A percentile compares a stretch with the other conserved stretches of the same genome.
Conservation (phyloP, 2,888 invertebrate genomes). For the Eumerus sabulonum region DNA sequence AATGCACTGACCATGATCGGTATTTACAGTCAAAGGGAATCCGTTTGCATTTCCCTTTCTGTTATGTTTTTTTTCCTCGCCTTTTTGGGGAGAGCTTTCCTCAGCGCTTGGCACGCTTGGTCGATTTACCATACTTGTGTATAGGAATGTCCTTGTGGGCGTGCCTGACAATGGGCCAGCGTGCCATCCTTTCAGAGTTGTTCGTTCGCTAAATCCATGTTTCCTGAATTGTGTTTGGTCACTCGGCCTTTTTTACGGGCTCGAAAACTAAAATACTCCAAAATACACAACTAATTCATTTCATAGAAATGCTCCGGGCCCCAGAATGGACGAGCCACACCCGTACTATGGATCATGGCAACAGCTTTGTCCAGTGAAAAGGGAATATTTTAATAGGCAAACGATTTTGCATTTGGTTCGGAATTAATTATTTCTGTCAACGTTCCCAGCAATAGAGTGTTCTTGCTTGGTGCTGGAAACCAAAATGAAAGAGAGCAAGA, state of each 20-base stretch:
- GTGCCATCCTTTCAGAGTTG: slow-evolving; percentile 23
- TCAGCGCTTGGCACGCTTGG: not conserved
- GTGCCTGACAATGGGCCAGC: not conserved
- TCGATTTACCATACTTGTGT: slow-evolving; percentile 25
- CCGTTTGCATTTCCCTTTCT: slow-evolving; percentile 3
- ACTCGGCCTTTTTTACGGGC: not conserved
- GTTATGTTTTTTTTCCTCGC: not conserved
- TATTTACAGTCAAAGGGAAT: slow-evolving; percentile 57
- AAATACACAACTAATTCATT: slow-evolving; percentile 46
- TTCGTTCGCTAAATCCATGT: slow-evolving; percentile 23
- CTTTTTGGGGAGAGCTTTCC: too few species aligned
- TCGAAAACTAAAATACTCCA: slow-evolving; percentile 37
- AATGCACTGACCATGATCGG: slow-evolving; percentile 61
- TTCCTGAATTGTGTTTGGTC: slow-evolving; percentile 13
- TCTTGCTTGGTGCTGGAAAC: slow-evolving; percentile 6
- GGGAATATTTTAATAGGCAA: slow-evolving; percentile 61
- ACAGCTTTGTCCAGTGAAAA: slow-evolving; percentile 27
- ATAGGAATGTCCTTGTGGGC: not conserved
- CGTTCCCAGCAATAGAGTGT: slow-evolving; percentile 39
- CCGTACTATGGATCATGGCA: slow-evolving; percentile 2
- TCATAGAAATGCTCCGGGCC: slow-evolving; percentile 2
- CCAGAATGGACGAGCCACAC: slow-evolving; percentile 19
- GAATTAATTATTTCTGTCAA: slow-evolving; percentile 61
- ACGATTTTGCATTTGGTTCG: slow-evolving; percentile 55
- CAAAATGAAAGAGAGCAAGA: not conserved